Conservation (phyloP, 2,113 vertebrate species). For the Phaethon lepturus region DNA sequence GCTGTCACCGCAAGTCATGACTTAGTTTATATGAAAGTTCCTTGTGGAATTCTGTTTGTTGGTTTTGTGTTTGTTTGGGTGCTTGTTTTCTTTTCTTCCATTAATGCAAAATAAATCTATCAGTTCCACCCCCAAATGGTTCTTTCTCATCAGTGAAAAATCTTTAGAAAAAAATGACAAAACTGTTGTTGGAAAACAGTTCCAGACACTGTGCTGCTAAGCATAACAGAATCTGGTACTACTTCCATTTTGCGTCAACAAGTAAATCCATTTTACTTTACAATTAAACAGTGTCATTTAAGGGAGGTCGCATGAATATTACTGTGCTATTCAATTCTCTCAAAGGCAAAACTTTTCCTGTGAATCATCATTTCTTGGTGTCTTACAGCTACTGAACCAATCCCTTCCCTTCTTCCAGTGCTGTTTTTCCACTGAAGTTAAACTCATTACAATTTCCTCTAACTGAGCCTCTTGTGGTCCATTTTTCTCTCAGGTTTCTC, state of each 20-base stretch:
- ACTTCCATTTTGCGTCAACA: neutral
- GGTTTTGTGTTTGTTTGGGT: neutral
- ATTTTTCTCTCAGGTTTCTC: neutral
- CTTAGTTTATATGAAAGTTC: neutral
- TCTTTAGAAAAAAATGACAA: neutral
- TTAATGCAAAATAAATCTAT: neutral
- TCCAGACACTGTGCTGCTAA: neutral
- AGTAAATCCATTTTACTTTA: constrained; percentile 22
- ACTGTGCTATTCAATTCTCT: neutral
- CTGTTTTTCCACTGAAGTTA: constrained; percentile 4
- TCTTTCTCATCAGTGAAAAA: neutral
- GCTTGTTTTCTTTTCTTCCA: neutral
- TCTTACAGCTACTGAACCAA: neutral
- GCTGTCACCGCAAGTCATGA: neutral
- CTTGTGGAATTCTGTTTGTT: neutral
- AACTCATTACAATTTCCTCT: neutral
- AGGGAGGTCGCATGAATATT: neutral
- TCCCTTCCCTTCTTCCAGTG: neutral
- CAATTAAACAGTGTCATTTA: neutral
- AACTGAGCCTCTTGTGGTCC: neutral
- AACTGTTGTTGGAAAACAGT: neutral
- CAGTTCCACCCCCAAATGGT: neutral
- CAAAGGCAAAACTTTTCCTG: constrained; percentile 11
- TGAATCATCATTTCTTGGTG: neutral
- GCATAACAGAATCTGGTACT: neutral